Evolutionary conservation across 2,888 invertebrate genomes (phyloP).

Genomic region (Anaspis maculata): DNA sequence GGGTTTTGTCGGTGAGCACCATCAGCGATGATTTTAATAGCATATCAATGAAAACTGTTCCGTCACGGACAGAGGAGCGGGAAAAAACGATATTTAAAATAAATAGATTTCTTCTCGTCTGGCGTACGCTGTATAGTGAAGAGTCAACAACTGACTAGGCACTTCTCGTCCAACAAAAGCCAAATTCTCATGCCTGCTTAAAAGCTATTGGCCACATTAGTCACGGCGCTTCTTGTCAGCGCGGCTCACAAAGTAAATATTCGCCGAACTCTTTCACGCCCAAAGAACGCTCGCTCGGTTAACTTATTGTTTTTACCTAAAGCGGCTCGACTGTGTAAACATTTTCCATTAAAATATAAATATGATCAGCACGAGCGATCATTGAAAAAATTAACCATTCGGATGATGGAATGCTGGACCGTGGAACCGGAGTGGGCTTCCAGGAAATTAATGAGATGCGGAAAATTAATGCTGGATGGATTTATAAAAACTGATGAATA

Average conservation of each 20-base stretch:
- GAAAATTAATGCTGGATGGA: slow-evolving; percentile 5
- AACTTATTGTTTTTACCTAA: slow-evolving; percentile 18
- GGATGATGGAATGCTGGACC: slow-evolving; percentile 4
- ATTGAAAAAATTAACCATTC: slow-evolving; percentile 7
- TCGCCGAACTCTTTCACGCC: slow-evolving; percentile 20
- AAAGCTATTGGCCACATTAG: slow-evolving; percentile 37
- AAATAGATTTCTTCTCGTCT: slow-evolving; percentile 21
- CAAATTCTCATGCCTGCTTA: slow-evolving; percentile 39
- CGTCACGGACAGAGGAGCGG: no score
- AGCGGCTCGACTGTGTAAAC: slow-evolving; percentile 20
- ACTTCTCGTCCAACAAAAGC: slow-evolving; percentile 28
- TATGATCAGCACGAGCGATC: slow-evolving; percentile 18
- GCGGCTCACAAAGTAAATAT: slow-evolving; percentile 25
- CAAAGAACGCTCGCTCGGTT: no score
- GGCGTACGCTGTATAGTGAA: slow-evolving; percentile 19
- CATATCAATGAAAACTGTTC: slow-evolving; percentile 14
- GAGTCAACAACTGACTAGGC: no score
- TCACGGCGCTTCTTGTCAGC: slow-evolving; percentile 30
- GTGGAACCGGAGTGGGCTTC: slow-evolving; percentile 5
- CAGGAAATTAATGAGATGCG: slow-evolving; percentile 9
- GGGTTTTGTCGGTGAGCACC: slow-evolving; percentile 4
- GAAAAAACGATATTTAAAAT: slow-evolving; percentile 29
- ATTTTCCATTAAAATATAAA: slow-evolving; percentile 19
- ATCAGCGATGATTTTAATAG: slow-evolving; percentile 11
- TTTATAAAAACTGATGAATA: not conserved